These are phyloP conservation scores for Todiramphus saurophagus DNA, from an alignment of 2,113 vertebrate species.

Conservation along the genomic window DNA sequence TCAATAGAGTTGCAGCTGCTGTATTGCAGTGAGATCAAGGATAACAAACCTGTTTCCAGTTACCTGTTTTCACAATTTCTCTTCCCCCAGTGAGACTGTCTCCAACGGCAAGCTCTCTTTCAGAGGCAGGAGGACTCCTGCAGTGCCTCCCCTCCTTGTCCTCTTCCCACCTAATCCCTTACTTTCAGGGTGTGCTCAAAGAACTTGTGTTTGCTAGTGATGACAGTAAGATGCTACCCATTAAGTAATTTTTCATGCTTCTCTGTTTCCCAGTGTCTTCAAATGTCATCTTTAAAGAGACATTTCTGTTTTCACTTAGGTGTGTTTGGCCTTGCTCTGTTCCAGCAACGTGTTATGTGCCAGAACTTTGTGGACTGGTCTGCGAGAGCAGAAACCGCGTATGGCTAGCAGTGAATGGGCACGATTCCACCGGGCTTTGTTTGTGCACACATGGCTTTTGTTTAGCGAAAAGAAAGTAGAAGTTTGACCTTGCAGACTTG, in stretches of 20 bases:
- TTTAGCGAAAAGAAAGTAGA: neutral
- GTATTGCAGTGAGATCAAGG: neutral
- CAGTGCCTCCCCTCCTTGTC: neutral
- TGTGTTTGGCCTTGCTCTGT: neutral
- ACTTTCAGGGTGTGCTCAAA: neutral
- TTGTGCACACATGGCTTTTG: neutral
- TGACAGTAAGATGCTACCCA: neutral
- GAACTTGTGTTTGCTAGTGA: neutral
- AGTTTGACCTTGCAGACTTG: neutral
- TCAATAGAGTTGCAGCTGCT: neutral
- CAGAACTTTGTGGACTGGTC: neutral
- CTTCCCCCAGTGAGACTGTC: neutral
- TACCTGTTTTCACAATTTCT: neutral
- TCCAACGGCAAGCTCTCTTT: neutral
- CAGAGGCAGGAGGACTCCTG: neutral
- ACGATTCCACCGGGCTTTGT: neutral
- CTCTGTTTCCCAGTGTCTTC: neutral
- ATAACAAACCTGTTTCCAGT: neutral
- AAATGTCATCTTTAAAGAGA: neutral
- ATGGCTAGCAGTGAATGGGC: neutral
- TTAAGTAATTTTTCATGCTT: neutral
- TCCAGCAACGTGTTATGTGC: neutral
- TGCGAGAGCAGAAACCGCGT: neutral
- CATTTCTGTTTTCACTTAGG: neutral
- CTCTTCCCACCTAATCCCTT: neutral